Conservation (phyloP, 2,113 vertebrate species). For the Lipotes vexillifer region DNA sequence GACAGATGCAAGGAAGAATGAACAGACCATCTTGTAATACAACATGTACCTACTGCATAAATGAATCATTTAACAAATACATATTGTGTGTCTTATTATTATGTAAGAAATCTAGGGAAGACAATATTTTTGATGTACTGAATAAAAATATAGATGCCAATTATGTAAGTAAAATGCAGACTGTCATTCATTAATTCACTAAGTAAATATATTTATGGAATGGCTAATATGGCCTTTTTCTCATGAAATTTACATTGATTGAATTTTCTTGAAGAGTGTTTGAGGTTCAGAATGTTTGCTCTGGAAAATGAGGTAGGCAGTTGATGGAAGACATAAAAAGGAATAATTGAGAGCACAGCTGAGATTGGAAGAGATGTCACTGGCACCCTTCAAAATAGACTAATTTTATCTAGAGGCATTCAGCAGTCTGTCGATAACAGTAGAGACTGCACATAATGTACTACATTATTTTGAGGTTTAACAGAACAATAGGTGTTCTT, state of each 20-base stretch:
- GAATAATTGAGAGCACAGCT: neutral
- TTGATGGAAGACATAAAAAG: neutral
- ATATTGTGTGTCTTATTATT: neutral
- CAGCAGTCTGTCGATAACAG: neutral
- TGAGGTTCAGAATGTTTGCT: neutral
- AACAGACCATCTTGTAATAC: neutral
- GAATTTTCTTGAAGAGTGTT: neutral
- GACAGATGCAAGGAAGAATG: neutral
- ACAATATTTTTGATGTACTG: neutral
- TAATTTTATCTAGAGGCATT: neutral
- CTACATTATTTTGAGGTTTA: neutral
- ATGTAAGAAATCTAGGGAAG: neutral
- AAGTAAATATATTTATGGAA: neutral
- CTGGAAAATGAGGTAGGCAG: neutral
- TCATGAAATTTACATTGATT: neutral
- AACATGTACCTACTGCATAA: neutral
- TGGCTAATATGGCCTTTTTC: neutral
- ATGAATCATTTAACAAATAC: neutral
- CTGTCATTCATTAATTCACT: neutral
- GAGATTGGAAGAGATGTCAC: neutral
- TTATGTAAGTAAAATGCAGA: neutral
- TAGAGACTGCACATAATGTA: neutral
- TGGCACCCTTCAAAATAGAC: neutral
- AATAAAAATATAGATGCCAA: neutral
- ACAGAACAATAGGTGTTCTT: neutral